phyloP scores from a whole-genome alignment of 2,888 invertebrate species.

The Eristalis tenax region DNA sequence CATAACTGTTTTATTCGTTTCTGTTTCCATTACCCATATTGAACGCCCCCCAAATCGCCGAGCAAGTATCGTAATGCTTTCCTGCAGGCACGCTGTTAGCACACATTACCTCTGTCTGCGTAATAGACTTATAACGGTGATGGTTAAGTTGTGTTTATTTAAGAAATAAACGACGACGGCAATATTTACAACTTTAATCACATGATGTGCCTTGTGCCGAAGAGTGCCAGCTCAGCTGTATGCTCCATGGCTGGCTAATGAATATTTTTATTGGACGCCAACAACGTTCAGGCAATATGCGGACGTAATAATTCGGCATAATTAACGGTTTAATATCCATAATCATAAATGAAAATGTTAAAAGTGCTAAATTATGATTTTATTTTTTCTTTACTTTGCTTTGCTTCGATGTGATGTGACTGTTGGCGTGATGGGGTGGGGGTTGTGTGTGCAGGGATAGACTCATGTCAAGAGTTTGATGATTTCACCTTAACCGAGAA shows the following conservation, averaged over 20 bases:
- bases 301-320: constrained; percentile 37
- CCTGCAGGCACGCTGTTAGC: constrained; percentile 16
- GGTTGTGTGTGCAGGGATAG: neutral
- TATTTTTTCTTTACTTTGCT: neutral
- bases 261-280: constrained; percentile 63
- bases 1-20: constrained; percentile 24
- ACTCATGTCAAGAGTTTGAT: constrained; percentile 22
- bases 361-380: constrained; percentile 50
- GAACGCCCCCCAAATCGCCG: neutral
- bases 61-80: constrained; percentile 3
- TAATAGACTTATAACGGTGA: constrained; percentile 29
- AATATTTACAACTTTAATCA: constrained; percentile 62
- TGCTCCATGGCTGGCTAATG: constrained; percentile 44
- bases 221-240: constrained; percentile 37
- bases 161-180: constrained; percentile 36
- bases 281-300: constrained; percentile 58
- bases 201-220: constrained; percentile 18
- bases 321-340: constrained; percentile 68
- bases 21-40: constrained; percentile 1
- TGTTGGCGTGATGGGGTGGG: too few relatives aligned
- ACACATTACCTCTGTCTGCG: constrained; percentile 18
- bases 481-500: constrained; percentile 47
- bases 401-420: too few relatives aligned
- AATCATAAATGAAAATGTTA: constrained; percentile 67
- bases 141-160: constrained; percentile 39